Evolutionary conservation across 2,888 invertebrate genomes (phyloP).

Genomic region (Ophion ventricosus): DNA sequence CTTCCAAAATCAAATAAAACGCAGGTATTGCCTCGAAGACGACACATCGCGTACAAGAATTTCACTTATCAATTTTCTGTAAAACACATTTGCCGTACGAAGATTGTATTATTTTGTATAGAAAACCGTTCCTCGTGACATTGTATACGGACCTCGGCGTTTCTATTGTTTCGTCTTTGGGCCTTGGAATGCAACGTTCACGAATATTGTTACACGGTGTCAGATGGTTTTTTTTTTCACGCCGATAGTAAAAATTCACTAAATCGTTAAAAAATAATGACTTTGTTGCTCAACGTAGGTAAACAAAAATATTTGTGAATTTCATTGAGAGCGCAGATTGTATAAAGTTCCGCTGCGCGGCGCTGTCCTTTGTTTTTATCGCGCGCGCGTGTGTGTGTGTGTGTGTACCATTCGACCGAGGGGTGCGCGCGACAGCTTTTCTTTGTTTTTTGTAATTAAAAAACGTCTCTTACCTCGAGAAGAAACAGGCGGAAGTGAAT

Average conservation of each 20-base stretch:
- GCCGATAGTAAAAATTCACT: neutral
- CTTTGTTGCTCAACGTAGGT: neutral
- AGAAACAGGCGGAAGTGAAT: slow-evolving; percentile 42
- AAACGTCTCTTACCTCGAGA: slow-evolving; percentile 45
- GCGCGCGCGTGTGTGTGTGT: neutral
- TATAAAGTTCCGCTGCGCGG: slow-evolving; percentile 4
- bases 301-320: neutral
- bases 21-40: no score
- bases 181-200: neutral
- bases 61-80: no score
- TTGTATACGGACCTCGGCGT: neutral
- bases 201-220: neutral
- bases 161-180: neutral
- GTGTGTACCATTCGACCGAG: neutral
- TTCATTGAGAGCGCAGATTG: neutral
- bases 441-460: neutral
- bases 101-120: neutral
- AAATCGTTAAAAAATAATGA: neutral
- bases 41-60: no score
- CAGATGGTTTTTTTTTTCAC: neutral
- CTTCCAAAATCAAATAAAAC: no score
- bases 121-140: neutral
- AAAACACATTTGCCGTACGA: no score
- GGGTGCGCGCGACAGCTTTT: neutral
- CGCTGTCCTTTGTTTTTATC: slow-evolving; percentile 33